Base-by-base conservation (phyloP, 2,797 vertebrate species). In the Aphelocoma californica region DNA sequence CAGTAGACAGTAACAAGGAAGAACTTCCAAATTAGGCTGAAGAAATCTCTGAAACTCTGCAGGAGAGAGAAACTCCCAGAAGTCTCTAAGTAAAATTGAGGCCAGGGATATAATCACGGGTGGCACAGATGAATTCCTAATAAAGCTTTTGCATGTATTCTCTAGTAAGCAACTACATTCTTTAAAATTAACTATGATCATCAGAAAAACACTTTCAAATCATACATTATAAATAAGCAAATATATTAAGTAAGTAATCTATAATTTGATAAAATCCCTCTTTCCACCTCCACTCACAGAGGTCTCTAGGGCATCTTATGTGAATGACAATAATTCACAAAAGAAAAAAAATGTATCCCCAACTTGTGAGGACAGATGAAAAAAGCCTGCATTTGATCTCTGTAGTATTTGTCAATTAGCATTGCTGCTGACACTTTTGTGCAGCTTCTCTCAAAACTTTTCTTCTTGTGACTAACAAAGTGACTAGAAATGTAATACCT, bases 181-280 rank as follows among this genome's bases (percentile, higher is more conserved):
- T 62, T 79, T 53, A 36, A 80, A 91, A 77, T 40, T 58, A 80
- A 28, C 45, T 47, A 14, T 62, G 50, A 47, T 40, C 2, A n/a
- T 60, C 29, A 86, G 29, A 73, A 92, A 70, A 77, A 42, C 10
- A 42, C 10, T 62, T 89, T 54, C 13, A 88, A 82, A 73, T n/a
- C 7, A 83, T 81, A 12, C 51, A 85, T 86, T 92, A 82, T 40
- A 95, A 96, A 95, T 67, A 96, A 92, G 51, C 48, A 95, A 48
- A 74, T 62, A 57, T 64, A 65, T 77, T 70, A 78, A 6, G 14
- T 56, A 74, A 78, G 23, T 83, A 86, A 88, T 23, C 83, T 70
- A 23, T 31, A 88, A 16, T 53, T 86, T 93, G 64, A 93, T 54
- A 83, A 82, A 95, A 67, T 80, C 28, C 9, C 34, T 26, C 38